phyloP scores from a whole-genome alignment of 2,888 invertebrate genomes.

The Rhingia rostrata region DNA sequence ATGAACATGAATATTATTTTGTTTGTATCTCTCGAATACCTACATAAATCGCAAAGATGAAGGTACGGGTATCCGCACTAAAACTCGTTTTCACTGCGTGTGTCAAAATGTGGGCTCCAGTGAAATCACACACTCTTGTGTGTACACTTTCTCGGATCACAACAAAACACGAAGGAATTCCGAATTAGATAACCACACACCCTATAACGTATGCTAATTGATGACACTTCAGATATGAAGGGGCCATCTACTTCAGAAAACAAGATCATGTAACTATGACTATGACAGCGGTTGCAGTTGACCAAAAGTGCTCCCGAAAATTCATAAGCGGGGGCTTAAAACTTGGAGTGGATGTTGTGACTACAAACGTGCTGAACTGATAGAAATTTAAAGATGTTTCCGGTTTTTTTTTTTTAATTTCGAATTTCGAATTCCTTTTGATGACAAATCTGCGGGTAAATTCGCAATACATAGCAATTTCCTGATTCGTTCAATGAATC shows the following conservation, averaged over 20 bases:
- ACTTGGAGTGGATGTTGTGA: too few species aligned
- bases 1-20: background rate
- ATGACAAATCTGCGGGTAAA: slow-evolving; percentile 2
- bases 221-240: slow-evolving; percentile 16
- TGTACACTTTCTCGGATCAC: slow-evolving; percentile 60
- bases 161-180: slow-evolving; percentile 64
- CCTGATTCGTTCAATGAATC: slow-evolving; percentile 37
- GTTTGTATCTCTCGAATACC: background rate
- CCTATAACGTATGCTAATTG: slow-evolving; percentile 64
- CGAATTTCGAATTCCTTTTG: slow-evolving; percentile 33
- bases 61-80: background rate
- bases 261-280: background rate
- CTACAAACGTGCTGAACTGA: too few species aligned
- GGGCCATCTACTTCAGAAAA: slow-evolving; percentile 4
- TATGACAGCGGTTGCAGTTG: background rate
- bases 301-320: too few species aligned
- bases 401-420: background rate
- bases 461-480: slow-evolving; percentile 40
- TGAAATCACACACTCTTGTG: slow-evolving; percentile 55
- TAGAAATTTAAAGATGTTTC: too few species aligned
- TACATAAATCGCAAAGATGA: slow-evolving; percentile 5
- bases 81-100: slow-evolving; percentile 60
- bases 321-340: too few species aligned
- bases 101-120: slow-evolving; percentile 58
- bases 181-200: slow-evolving; percentile 58